Evolutionary conservation across 2,888 invertebrate species (phyloP), one percentile per base, ranked within the genome.

Genomic region (Synergus umbraculus): DNA sequence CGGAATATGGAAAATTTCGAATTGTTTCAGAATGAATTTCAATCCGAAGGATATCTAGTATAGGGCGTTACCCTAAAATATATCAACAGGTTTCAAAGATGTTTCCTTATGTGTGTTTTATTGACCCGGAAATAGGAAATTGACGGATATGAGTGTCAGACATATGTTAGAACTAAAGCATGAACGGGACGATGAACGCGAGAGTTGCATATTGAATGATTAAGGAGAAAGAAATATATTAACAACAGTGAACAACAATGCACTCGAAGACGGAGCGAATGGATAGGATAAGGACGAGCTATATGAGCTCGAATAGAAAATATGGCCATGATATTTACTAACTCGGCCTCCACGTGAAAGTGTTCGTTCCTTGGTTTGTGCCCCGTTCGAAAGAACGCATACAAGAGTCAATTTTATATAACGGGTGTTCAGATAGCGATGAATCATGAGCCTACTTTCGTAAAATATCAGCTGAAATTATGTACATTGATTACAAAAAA

Each of bases 321-420:
- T 89, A 88, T 90, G 90, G 90, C 90, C 90, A 90, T 90, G 90
- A 90, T 91, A 91, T 90, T 90, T 91, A 89, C 88, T 84, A 88
- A 88, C 85, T 85, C 87, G 89, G 89, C 87, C 87, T 89, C 89
- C 84, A 85, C 88, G 90, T 91, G 90, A 91, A 91, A 91, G 90
- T 90, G 88, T 87, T 88, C 87, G 84, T 82, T 88, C 85, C 79
- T 87, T 85, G 86, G 85, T 87, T 87, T 86, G 85, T 86, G 83
- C 85, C 78, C 81, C 81, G 86, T 84, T 80, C 79, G 81, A 84
- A 82, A 86, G 83, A 83, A 83, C 80, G 81, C 82, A 79, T 85
- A 87, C 83, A 82, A 83, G 82, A 85, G 83, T 82, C 80, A 83
- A 83, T 83, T 83, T 84, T 86, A 86, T 84, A 83, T 88, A 88